Evolutionary conservation across 2,888 invertebrate species (phyloP).

Genomic region (Phaonia tiefii): DNA sequence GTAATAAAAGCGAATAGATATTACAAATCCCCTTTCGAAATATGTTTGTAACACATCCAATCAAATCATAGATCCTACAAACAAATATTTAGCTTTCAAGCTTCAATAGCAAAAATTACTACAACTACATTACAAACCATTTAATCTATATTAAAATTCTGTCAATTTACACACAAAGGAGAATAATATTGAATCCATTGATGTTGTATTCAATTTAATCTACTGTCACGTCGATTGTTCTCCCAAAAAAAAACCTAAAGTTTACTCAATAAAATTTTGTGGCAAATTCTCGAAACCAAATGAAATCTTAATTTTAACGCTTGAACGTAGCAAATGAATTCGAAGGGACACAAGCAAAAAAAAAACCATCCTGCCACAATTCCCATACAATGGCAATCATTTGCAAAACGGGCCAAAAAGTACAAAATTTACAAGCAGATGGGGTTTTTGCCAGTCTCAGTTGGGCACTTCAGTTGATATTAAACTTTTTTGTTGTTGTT

Average conservation of each 20-base stretch:
- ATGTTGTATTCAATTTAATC: slow-evolving; percentile 25
- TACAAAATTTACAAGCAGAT: neutral
- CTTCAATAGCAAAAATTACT: too few relatives aligned
- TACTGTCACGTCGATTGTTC: slow-evolving; percentile 2
- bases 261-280: slow-evolving; percentile 18
- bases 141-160: too few relatives aligned
- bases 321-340: neutral
- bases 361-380: neutral
- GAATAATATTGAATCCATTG: slow-evolving; percentile 21
- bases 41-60: too few relatives aligned
- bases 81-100: too few relatives aligned
- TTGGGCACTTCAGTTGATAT: slow-evolving; percentile 20
- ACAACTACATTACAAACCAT: too few relatives aligned
- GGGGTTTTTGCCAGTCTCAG: neutral
- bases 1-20: too few relatives aligned
- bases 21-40: too few relatives aligned
- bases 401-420: neutral
- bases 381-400: neutral
- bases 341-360: neutral
- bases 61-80: too few relatives aligned
- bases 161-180: too few relatives aligned
- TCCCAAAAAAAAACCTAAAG: slow-evolving; percentile 11
- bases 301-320: slow-evolving; percentile 14
- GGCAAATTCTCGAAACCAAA: neutral
- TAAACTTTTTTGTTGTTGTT: slow-evolving; percentile 12